Percentiles rank a stretch among this genome's conserved stretches.
These are phyloP conservation scores for Maconellicoccus hirsutus DNA, from an alignment of 1,140 invertebrate genomes.

Conservation along the genomic window DNA sequence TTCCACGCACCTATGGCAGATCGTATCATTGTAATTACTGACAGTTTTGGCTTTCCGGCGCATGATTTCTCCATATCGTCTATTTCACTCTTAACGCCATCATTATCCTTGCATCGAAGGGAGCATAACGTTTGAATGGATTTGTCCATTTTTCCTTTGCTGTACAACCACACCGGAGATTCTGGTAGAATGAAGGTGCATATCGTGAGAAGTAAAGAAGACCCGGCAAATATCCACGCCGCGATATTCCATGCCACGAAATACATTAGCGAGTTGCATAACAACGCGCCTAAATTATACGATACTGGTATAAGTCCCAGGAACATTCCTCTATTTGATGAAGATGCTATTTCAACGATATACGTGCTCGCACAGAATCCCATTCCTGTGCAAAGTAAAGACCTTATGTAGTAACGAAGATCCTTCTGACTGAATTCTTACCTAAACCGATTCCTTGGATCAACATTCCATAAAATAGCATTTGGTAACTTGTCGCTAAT, in stretches of 20 bases:
- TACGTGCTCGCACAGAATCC: not conserved
- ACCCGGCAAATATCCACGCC: not conserved
- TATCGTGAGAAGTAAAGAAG: not conserved
- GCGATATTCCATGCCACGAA: not conserved
- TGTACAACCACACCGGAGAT: constrained; percentile 50
- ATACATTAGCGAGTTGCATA: not conserved
- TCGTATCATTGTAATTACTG: too few species aligned
- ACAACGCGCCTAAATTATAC: constrained; percentile 26
- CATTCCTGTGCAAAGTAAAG: not conserved
- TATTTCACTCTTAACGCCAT: constrained; percentile 29
- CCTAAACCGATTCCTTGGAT: too few species aligned
- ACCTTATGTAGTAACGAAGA: too few species aligned
- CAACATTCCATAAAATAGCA: too few species aligned
- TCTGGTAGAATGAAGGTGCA: constrained; percentile 40
- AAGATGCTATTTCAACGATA: constrained; percentile 16
- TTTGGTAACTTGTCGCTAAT: too few species aligned
- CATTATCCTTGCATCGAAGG: constrained; percentile 34
- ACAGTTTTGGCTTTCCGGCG: too few species aligned
- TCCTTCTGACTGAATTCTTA: constrained; percentile 26
- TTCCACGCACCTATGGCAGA: not conserved
- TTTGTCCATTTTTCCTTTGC: constrained; percentile 39
- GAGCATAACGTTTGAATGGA: constrained; percentile 39
- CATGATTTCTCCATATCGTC: not conserved
- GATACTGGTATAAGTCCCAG: constrained; percentile 2
- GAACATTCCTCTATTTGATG: not conserved